A percentile compares a stretch with the other conserved stretches of the same genome.
Conservation (phyloP, 2,888 invertebrate genomes). For the Dryomyza anilis region DNA sequence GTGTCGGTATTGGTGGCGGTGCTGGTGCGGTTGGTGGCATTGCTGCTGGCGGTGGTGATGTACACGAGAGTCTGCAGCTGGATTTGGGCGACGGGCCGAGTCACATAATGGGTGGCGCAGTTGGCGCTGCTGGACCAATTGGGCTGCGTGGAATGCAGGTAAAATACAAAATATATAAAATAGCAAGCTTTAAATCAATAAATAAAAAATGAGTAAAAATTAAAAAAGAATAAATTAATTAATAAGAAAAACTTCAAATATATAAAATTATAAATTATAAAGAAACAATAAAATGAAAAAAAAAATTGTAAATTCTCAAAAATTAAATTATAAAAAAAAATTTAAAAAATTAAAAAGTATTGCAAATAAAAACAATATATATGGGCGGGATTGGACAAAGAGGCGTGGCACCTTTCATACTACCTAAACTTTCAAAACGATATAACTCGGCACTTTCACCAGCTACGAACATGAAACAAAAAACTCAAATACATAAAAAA, state of each 20-base stretch:
- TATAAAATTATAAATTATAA: not conserved
- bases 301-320: too few species aligned
- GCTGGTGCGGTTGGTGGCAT: constrained; percentile 47
- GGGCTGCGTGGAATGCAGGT: constrained; percentile 59
- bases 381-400: too few species aligned
- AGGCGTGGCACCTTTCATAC: too few species aligned
- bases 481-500: too few species aligned
- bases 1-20: constrained; percentile 38
- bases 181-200: too few species aligned
- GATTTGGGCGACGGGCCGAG: constrained; percentile 81
- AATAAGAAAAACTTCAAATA: not conserved
- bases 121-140: constrained; percentile 50
- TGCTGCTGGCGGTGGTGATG: constrained; percentile 44
- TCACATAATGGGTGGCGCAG: constrained; percentile 62
- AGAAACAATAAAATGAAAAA: too few species aligned
- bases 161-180: constrained; percentile 26
- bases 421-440: too few species aligned
- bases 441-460: too few species aligned
- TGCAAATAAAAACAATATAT: too few species aligned
- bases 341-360: too few species aligned
- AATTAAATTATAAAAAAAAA: too few species aligned
- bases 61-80: constrained; percentile 70
- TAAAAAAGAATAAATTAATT: not conserved
- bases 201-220: constrained; percentile 3
- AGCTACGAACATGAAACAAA: too few species aligned